Conservation (phyloP, 2,113 vertebrate genomes). For the Cepphus grylle region DNA sequence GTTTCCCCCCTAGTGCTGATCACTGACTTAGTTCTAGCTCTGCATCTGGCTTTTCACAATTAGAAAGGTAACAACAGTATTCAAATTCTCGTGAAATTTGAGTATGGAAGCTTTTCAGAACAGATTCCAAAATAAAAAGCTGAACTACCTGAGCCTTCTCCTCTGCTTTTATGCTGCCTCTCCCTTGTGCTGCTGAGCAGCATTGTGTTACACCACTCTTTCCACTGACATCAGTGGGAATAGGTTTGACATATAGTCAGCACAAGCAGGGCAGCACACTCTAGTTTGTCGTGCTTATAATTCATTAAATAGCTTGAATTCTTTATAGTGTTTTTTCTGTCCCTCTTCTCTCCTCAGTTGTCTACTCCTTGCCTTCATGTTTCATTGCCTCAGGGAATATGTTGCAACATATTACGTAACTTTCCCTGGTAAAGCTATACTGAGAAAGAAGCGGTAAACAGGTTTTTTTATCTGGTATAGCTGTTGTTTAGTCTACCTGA, state of each 20-base stretch:
- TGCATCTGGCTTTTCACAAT: neutral
- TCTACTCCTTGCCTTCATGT: neutral
- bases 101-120: neutral
- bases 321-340: neutral
- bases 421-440: neutral
- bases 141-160: neutral
- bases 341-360: neutral
- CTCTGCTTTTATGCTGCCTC: neutral
- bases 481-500: conserved; percentile 33
- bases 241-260: neutral
- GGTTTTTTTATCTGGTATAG: neutral
- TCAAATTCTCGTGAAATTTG: neutral
- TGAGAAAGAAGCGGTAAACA: neutral
- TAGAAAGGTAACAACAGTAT: neutral
- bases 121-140: neutral
- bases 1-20: neutral
- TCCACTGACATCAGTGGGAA: neutral
- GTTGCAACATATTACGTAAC: neutral
- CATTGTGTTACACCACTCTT: neutral
- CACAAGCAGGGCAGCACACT: neutral
- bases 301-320: neutral
- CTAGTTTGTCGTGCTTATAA: neutral
- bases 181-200: neutral
- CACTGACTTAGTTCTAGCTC: neutral
- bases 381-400: neutral